These are phyloP conservation scores for Gadopsis bispinosus DNA, from an alignment of 2,797 vertebrate genomes.

Conservation along the genomic window DNA sequence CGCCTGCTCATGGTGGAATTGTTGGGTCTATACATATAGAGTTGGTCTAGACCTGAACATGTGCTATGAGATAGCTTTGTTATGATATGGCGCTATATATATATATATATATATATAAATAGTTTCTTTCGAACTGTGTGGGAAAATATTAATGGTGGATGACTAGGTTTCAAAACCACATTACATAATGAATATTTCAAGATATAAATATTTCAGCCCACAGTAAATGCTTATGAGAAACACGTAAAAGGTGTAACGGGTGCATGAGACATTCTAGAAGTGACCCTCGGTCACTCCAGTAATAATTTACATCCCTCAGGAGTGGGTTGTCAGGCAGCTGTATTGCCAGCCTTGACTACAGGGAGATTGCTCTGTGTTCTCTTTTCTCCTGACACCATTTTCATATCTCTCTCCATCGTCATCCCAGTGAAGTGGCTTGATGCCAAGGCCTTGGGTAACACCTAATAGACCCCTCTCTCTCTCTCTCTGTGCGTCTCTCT, in stretches of 20 bases:
- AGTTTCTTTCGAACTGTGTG: background rate
- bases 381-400: constrained; percentile 49
- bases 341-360: constrained; percentile 53
- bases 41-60: too few relatives aligned
- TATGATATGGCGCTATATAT: too few relatives aligned
- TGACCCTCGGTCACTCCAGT: constrained; percentile 33
- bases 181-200: constrained; percentile 18
- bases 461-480: constrained; percentile 51
- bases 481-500: constrained; percentile 16
- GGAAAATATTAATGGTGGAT: background rate
- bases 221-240: constrained; percentile 12
- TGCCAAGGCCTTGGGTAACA: constrained; percentile 59
- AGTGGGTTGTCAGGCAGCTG: constrained; percentile 51
- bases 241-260: background rate
- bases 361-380: constrained; percentile 48
- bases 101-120: too few relatives aligned
- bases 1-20: too few relatives aligned
- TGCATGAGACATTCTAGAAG: constrained; percentile 1
- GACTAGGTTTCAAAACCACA: background rate
- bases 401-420: constrained; percentile 53
- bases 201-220: background rate
- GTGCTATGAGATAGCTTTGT: too few relatives aligned
- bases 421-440: constrained; percentile 37
- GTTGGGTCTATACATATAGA: too few relatives aligned
- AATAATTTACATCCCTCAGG: constrained; percentile 65